Percentiles rank a stretch among this genome's conserved stretches.
These are phyloP conservation scores for Lacanobia wlatinum DNA, from an alignment of 2,888 invertebrate genomes.

Conservation along the genomic window DNA sequence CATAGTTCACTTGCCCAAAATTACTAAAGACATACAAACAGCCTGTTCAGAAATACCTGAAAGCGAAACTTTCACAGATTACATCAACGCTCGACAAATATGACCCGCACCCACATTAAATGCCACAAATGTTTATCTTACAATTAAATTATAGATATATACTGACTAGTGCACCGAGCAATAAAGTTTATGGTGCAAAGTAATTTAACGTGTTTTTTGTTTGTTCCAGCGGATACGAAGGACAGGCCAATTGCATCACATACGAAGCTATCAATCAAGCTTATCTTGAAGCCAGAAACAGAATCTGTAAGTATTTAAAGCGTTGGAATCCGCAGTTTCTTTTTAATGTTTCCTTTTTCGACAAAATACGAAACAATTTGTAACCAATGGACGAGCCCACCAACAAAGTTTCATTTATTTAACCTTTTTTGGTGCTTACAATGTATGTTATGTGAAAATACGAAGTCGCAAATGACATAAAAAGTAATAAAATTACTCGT, in stretches of 20 bases:
- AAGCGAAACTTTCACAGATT: slow-evolving; percentile 21
- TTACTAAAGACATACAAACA: background rate
- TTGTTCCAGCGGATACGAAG: slow-evolving; percentile 92
- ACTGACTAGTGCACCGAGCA: slow-evolving; percentile 5
- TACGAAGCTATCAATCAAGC: slow-evolving; percentile 97
- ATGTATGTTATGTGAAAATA: slow-evolving; percentile 18
- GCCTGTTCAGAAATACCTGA: background rate
- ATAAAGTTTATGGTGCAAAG: slow-evolving; percentile 35
- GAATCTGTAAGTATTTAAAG: slow-evolving; percentile 94
- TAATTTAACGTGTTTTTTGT: slow-evolving; percentile 58
- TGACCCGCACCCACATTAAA: slow-evolving; percentile 24
- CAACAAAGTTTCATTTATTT: background rate
- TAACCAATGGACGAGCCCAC: slow-evolving; percentile 9
- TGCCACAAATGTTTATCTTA: slow-evolving; percentile 33
- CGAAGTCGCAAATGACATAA: slow-evolving; percentile 12
- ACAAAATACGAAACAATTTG: slow-evolving; percentile 5
- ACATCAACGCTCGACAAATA: slow-evolving; percentile 29
- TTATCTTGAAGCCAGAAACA: slow-evolving; percentile 96
- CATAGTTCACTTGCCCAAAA: background rate
- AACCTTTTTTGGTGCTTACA: slow-evolving; percentile 7
- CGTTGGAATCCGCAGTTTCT: slow-evolving; percentile 1
- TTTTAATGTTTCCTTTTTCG: slow-evolving; percentile 16
- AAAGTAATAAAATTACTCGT: slow-evolving; percentile 32
- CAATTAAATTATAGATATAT: slow-evolving; percentile 37
- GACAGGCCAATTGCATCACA: slow-evolving; percentile 95